Conservation (phyloP, 2,113 vertebrate species). For the Reinhardtius hippoglossoides region DNA sequence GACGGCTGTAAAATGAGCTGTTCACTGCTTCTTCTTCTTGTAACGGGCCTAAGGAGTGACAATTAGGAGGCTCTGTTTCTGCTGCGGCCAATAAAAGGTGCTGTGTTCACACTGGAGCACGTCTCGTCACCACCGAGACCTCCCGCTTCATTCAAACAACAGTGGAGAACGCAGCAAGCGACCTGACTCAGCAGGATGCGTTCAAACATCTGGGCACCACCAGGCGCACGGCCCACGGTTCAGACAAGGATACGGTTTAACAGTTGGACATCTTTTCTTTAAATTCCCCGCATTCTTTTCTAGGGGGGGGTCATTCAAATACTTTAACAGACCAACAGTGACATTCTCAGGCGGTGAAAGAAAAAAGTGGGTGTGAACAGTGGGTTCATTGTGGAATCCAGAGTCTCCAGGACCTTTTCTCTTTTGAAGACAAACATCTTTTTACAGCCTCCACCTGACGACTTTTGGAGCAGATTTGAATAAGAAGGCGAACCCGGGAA, state of each 20-base stretch:
- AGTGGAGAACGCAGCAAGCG: constrained; percentile 12
- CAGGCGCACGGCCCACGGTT: constrained; percentile 34
- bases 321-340: constrained; percentile 59
- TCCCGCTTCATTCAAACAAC: constrained; percentile 24
- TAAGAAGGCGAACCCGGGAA: too few relatives aligned
- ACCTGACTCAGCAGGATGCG: constrained; percentile 36
- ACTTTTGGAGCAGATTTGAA: background rate
- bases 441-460: background rate
- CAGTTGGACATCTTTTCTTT: constrained; percentile 66
- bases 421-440: background rate
- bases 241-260: constrained; percentile 67
- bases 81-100: background rate
- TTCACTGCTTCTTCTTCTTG: constrained; percentile 25
- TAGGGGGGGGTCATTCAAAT: constrained; percentile 38
- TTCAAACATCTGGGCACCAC: constrained; percentile 73
- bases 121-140: background rate
- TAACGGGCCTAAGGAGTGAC: background rate
- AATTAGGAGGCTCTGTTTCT: constrained; percentile 24
- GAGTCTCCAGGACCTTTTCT: background rate
- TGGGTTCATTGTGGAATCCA: constrained; percentile 17
- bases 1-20: constrained; percentile 53
- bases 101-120: background rate
- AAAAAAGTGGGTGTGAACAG: constrained; percentile 14
- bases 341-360: background rate
- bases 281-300: constrained; percentile 70